Percentiles rank a stretch among this genome's conserved stretches.
These are phyloP conservation scores for Pocillopora damicornis DNA, from an alignment of 64 coral and sea anemone species.

Conservation along the genomic window DNA sequence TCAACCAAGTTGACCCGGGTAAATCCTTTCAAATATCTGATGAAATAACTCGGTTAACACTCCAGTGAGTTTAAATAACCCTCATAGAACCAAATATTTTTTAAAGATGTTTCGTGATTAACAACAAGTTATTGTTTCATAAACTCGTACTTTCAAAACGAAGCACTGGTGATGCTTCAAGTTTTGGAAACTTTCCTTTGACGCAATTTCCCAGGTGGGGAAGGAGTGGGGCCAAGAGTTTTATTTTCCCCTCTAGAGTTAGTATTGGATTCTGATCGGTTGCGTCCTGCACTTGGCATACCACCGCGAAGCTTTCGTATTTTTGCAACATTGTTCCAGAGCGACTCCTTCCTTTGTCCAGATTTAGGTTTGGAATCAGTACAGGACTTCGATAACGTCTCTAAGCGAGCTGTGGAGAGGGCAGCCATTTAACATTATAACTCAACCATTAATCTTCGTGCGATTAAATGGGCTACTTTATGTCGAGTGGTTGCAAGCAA, in stretches of 20 bases:
- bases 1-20: too few species aligned
- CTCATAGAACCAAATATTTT: too few species aligned
- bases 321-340: constrained; percentile 37
- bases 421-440: too few species aligned
- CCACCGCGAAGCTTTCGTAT: constrained; percentile 16
- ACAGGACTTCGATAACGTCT: constrained; percentile 37
- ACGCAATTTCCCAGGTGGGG: constrained; percentile 11
- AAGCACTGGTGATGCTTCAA: background rate
- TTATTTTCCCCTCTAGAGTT: background rate
- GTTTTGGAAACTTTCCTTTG: constrained; percentile 21
- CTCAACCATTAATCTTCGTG: too few species aligned
- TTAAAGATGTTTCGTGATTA: background rate
- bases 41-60: too few species aligned
- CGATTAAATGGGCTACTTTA: too few species aligned
- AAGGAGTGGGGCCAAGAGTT: constrained; percentile 2
- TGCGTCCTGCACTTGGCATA: constrained; percentile 40
- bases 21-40: too few species aligned
- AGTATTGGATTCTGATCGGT: background rate
- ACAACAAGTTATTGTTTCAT: background rate
- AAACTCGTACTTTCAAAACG: background rate
- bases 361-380: constrained; percentile 44
- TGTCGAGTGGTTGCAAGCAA: too few species aligned
- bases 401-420: constrained; percentile 41
- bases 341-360: constrained; percentile 38
- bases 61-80: too few species aligned